These are phyloP conservation scores for Idris sp. DNA, from an alignment of 1,140 invertebrate genomes.

Conservation along the genomic window DNA sequence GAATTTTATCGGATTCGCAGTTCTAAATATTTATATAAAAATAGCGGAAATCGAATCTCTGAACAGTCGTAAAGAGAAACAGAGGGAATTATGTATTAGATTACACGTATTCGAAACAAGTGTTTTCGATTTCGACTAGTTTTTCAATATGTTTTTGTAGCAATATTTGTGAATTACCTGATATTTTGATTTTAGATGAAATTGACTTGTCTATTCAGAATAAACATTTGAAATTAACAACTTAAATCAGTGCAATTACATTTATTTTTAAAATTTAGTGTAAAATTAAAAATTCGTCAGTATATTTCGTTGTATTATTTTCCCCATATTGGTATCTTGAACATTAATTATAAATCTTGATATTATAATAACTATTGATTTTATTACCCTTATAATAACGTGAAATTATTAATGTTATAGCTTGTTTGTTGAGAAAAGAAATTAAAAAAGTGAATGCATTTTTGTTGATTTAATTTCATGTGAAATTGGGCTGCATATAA, in stretches of 20 bases:
- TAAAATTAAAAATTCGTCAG: too few relatives aligned
- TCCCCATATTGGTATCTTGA: too few relatives aligned
- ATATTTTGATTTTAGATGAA: not conserved
- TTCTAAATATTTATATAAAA: slow-evolving; percentile 4
- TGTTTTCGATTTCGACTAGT: not conserved
- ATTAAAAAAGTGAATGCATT: not conserved
- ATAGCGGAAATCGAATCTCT: slow-evolving; percentile 2
- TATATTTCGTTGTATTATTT: too few relatives aligned
- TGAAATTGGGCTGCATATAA: slow-evolving; percentile 2
- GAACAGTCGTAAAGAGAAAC: slow-evolving; percentile 16
- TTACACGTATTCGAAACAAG: slow-evolving; percentile 2
- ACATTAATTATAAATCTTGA: too few relatives aligned
- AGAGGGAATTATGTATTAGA: slow-evolving; percentile 11
- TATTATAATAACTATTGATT: too few relatives aligned
- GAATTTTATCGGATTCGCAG: not conserved
- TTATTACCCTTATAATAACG: too few relatives aligned
- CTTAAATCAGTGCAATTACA: too few relatives aligned
- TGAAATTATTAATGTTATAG: not conserved
- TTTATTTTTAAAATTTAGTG: too few relatives aligned
- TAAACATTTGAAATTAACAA: too few relatives aligned
- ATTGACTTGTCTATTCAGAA: too few relatives aligned
- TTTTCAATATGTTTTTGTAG: not conserved
- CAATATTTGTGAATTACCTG: too few relatives aligned
- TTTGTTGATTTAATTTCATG: not conserved
- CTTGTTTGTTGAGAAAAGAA: slow-evolving; percentile 3